Evolutionary conservation across 2,113 vertebrate species (phyloP), one percentile per base, ranked within the genome.

Genomic region (Gymnogyps californianus): DNA sequence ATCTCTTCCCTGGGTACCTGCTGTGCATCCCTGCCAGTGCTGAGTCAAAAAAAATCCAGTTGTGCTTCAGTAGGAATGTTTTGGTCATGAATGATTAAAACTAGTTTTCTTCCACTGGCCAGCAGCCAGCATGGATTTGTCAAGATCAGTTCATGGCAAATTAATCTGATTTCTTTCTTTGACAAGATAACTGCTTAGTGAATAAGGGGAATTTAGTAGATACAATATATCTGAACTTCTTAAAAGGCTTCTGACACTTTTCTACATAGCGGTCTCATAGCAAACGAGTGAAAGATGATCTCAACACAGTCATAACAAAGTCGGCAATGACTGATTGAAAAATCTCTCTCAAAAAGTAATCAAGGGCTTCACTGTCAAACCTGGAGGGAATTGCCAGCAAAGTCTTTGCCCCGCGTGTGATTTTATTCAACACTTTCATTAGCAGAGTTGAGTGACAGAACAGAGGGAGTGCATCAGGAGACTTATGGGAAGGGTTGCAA

Each of bases 111-210:
- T 70, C 54, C 66, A 10, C 70, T 96, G 96, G 91, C 87, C 62
- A 10, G 70, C 47, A 90, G 87, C 96, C 96, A 96, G 78, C 6
- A 5, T 76, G 61, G 40, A 76, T 96, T 95, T 93, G 36, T 90
- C 84, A 87, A 82, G 74, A 87, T 29, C 26, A 83, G 58, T 90
- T 95, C 70, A 69, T 66, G 74, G 57, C 87, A 91, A 96, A 94
- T 95, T 89, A 95, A 85, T 95, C 70, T 85, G 77, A 93, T 94
- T 95, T 90, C 84, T 84, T 74, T 65, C 77, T 79, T 83, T 87
- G 93, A 90, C 70, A 82, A 85, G 90, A 61, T 89, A 96, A 93
- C 89, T 91, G 81, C 47, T 69, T 90, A 34, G 80, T 76, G 78
- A 93, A 72, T 93, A 82, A 85, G 65, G 46, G 20, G 36, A 89